Evolutionary conservation across 2,797 vertebrate genomes (phyloP).

Genomic region (Emys orbicularis): DNA sequence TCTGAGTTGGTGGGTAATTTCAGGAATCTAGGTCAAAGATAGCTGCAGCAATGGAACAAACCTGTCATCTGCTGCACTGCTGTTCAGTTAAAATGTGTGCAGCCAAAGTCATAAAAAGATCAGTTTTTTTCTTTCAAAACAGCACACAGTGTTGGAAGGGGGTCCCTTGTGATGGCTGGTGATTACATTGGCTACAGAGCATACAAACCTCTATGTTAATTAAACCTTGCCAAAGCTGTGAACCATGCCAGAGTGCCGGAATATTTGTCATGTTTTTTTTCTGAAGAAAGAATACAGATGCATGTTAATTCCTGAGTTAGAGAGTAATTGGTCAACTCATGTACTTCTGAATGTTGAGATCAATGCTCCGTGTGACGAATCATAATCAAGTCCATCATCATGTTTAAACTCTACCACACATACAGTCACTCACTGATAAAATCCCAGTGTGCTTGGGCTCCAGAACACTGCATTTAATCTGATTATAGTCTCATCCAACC

Average conservation of each 20-base stretch:
- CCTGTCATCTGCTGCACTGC: background rate
- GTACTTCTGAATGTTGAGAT: background rate
- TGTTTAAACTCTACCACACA: background rate
- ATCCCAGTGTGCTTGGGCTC: background rate
- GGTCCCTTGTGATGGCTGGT: background rate
- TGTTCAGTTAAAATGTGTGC: background rate
- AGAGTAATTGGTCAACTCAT: background rate
- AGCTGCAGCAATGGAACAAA: slow-evolving; percentile 66
- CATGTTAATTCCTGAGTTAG: background rate
- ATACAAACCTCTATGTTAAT: background rate
- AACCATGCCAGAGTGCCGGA: fast-evolving
- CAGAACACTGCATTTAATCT: fast-evolving
- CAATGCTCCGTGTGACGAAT: background rate
- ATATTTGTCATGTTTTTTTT: background rate
- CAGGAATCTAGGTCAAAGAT: slow-evolving; percentile 59
- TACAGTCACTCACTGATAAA: background rate
- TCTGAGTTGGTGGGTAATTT: background rate
- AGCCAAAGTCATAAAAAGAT: slow-evolving; percentile 39
- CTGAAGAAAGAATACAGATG: background rate
- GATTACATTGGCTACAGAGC: background rate
- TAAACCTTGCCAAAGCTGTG: background rate
- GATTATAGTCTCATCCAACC: fast-evolving
- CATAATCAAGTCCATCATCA: background rate
- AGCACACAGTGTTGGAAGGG: background rate
- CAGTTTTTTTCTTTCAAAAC: slow-evolving; percentile 28